Conservation (phyloP, 2,113 vertebrate species). For the Stigmatopora argus region DNA sequence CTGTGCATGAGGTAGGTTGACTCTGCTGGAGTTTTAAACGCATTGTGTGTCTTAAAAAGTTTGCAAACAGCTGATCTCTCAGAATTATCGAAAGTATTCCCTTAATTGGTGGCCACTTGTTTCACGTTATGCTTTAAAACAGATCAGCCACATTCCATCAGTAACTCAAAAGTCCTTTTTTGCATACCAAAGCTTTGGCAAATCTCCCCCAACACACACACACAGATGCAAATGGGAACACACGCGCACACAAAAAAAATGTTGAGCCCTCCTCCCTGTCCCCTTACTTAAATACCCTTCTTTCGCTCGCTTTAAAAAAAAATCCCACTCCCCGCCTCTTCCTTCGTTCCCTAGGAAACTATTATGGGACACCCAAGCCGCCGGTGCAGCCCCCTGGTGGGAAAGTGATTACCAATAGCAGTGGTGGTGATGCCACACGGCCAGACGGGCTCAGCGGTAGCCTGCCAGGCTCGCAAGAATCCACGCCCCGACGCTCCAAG, state of each 20-base stretch:
- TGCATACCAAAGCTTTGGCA: slow-evolving; percentile 43
- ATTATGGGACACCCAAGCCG: slow-evolving; percentile 99
- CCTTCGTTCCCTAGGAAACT: slow-evolving; percentile 94
- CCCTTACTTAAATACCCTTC: slow-evolving; percentile 72
- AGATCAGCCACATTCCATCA: slow-evolving; percentile 37
- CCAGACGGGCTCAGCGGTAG: slow-evolving; percentile 74
- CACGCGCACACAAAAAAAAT: slow-evolving; percentile 6
- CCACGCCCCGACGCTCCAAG: slow-evolving; percentile 88
- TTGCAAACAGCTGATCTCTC: not conserved
- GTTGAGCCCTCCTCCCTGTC: slow-evolving; percentile 35
- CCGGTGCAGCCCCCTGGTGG: slow-evolving; percentile 91
- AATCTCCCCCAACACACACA: slow-evolving; percentile 12
- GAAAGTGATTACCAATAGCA: slow-evolving; percentile 85
- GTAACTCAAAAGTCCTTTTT: slow-evolving; percentile 16
- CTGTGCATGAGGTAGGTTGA: too few species aligned
- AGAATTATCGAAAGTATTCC: not conserved
- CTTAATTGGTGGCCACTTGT: not conserved
- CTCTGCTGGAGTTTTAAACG: too few species aligned
- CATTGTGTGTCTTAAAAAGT: not conserved
- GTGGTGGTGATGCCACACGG: slow-evolving; percentile 80
- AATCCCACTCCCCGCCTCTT: slow-evolving; percentile 31
- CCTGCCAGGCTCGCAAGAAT: slow-evolving; percentile 85
- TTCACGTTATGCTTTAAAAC: not conserved
- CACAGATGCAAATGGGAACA: not conserved
- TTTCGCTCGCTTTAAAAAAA: slow-evolving; percentile 16